Base-by-base conservation (phyloP, 1,140 invertebrate species). In the Calosoma granatense region DNA sequence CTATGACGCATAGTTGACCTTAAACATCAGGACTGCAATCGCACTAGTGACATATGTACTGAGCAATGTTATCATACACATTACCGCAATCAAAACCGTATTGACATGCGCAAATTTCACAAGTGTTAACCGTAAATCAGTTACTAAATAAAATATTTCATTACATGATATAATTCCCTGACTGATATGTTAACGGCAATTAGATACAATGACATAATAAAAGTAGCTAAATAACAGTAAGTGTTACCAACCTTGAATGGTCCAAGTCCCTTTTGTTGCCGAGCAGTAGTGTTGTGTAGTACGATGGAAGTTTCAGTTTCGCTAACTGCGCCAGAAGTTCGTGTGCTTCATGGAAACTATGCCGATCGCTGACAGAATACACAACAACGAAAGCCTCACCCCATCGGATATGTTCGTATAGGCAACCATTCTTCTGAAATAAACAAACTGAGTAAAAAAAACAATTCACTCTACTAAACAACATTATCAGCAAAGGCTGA, bases 181-280 rank as follows among this genome's bases (percentile, higher is more conserved):
- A n/a, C n/a, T n/a, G n/a, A n/a, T n/a, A n/a, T n/a, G n/a, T n/a
- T 36, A 36, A 36, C n/a, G 26, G 26, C n/a, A 36, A 36, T 36
- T 36, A 36, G 26, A 36, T 9, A 6, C 6, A 36, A 36, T 36
- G 26, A 36, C n/a, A 9, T 36, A n/a, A 36, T n/a, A 36, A 9
- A n/a, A 36, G n/a, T 36, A n/a, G n/a, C 26, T 36, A 36, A 36
- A 36, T 36, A n/a, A 9, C 26, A 9, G n/a, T 36, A 6, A 9
- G 26, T 36, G n/a, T 36, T 47, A 47, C 41, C 17, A 11, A 86
- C 81, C 88, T 81, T 55, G 82, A 81, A 74, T 90, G 86, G 73
- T 90, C 87, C 65, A 92, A 78, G 76, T 91, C 88, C 62, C 84
- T 72, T 74, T 91, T 90, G 73, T 91, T 92, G 52, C 85, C 88